These are phyloP conservation scores for Heterodera filipjevi DNA, from an alignment of 2,888 invertebrate species.

Conservation along the genomic window DNA sequence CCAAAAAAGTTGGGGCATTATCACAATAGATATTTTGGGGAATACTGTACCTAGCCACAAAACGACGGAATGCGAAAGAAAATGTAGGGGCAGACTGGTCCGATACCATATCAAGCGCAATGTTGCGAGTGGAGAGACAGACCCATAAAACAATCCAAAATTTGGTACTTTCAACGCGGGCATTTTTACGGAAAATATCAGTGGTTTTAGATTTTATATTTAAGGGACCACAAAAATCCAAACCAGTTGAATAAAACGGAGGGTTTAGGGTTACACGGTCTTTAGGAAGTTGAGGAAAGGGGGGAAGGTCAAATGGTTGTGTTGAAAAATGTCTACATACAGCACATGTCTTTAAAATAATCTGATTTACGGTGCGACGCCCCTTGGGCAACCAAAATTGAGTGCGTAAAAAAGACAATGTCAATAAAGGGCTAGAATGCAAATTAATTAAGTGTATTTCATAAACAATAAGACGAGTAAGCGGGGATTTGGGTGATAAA, in stretches of 20 bases:
- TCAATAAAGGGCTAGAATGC: background rate
- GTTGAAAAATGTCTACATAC: background rate
- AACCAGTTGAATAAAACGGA: background rate
- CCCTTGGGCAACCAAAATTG: background rate
- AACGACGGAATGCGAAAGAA: background rate
- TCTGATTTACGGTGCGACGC: background rate
- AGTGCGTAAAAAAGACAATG: background rate
- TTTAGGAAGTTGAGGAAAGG: background rate
- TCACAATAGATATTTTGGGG: background rate
- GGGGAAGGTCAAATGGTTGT: background rate
- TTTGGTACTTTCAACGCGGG: background rate
- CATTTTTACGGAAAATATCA: too few species aligned
- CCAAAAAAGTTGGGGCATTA: background rate
- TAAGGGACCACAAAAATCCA: conserved; percentile 6
- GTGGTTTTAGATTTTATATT: background rate
- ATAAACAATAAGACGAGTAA: background rate
- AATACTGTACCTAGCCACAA: background rate
- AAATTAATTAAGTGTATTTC: background rate
- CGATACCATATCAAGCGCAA: background rate
- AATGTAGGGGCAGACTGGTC: background rate
- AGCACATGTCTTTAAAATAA: background rate
- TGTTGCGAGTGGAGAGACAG: background rate
- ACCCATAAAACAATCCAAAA: background rate
- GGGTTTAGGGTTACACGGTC: background rate
- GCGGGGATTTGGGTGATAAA: background rate